Evolutionary conservation across 2,113 vertebrate genomes (phyloP).

Genomic region (Pelodiscus sinensis): DNA sequence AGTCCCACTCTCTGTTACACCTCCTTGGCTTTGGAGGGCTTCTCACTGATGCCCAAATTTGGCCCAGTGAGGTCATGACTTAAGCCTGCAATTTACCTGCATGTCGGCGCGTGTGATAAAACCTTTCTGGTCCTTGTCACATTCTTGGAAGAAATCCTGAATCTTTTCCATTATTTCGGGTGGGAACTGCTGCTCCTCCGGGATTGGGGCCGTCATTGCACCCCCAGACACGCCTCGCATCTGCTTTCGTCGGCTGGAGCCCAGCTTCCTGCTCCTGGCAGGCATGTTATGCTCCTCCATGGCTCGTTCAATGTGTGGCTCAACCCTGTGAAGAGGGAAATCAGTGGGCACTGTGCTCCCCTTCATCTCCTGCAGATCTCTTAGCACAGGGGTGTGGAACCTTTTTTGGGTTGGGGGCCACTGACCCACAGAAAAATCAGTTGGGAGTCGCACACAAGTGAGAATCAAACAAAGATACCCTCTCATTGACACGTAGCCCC

Average conservation of each 20-base stretch:
- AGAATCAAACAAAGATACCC: no score
- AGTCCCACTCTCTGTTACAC: neutral
- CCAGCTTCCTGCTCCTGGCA: slow-evolving; percentile 79
- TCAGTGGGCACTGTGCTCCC: accelerated
- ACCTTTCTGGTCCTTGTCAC: slow-evolving; percentile 22
- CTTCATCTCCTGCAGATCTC: neutral
- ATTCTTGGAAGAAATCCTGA: slow-evolving; percentile 51
- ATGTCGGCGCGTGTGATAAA: slow-evolving; percentile 70
- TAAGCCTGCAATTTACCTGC: slow-evolving; percentile 64
- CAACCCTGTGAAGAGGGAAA: neutral
- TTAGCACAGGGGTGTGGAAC: no score
- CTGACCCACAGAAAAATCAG: no score
- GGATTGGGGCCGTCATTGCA: accelerated
- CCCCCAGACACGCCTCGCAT: neutral
- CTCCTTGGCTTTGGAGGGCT: neutral
- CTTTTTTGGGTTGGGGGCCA: no score
- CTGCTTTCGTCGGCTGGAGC: slow-evolving; percentile 79
- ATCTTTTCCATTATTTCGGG: slow-evolving; percentile 36
- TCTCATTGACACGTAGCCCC: no score
- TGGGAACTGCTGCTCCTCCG: neutral
- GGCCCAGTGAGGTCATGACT: neutral
- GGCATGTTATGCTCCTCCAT: slow-evolving; percentile 60
- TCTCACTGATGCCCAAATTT: neutral
- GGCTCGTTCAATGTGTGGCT: slow-evolving; percentile 11
- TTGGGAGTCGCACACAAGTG: no score